Evolutionary conservation across 2,888 invertebrate genomes (phyloP).

Genomic region (Leptopterna dolabrata): DNA sequence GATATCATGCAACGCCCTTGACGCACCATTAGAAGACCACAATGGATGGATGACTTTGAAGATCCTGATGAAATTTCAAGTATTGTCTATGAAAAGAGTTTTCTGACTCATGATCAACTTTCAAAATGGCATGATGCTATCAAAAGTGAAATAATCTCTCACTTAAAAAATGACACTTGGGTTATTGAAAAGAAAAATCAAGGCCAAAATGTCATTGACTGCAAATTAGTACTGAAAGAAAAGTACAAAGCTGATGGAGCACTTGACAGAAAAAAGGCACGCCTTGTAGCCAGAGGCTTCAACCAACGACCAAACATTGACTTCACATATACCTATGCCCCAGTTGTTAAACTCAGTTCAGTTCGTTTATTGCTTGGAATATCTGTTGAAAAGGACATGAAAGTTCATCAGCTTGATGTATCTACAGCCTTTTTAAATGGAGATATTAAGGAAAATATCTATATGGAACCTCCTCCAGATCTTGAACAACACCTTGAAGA

Average conservation of each 20-base stretch:
- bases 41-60: neutral
- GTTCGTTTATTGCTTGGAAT: slow-evolving; percentile 62
- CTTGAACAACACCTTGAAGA: slow-evolving; percentile 45
- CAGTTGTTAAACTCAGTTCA: slow-evolving; percentile 61
- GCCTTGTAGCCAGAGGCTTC: slow-evolving; percentile 33
- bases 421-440: slow-evolving; percentile 63
- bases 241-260: slow-evolving; percentile 34
- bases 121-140: slow-evolving; percentile 43
- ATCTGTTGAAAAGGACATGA: slow-evolving; percentile 55
- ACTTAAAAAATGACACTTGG: slow-evolving; percentile 48
- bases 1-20: neutral
- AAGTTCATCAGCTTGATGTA: slow-evolving; percentile 63
- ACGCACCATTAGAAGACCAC: neutral
- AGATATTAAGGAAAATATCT: slow-evolving; percentile 63
- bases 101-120: neutral
- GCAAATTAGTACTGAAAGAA: slow-evolving; percentile 31
- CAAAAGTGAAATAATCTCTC: slow-evolving; percentile 36
- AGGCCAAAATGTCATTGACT: slow-evolving; percentile 20
- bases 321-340: slow-evolving; percentile 63
- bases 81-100: neutral
- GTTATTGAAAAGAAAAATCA: neutral
- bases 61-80: neutral
- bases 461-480: slow-evolving; percentile 59
- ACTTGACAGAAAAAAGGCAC: slow-evolving; percentile 41
- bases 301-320: slow-evolving; percentile 59